Percentiles rank a stretch among this genome's conserved stretches.
Evolutionary conservation across 1,140 invertebrate species (phyloP).

Genomic region (Drosophila nikananu): DNA sequence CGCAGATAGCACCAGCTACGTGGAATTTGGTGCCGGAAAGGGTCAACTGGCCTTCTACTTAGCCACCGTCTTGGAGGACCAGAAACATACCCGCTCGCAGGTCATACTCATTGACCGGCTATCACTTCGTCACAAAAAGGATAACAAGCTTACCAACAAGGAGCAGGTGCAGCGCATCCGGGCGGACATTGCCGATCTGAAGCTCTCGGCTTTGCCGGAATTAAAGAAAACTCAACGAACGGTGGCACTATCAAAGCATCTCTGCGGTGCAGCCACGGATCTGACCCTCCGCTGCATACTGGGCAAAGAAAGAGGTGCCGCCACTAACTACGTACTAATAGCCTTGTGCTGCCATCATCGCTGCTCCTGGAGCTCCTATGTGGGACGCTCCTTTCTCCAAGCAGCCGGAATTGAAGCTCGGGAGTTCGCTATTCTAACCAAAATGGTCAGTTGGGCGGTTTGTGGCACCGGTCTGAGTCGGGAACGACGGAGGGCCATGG

Average conservation of each 20-base stretch:
- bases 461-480: conserved; percentile 89
- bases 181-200: conserved; percentile 91
- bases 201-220: conserved; percentile 87
- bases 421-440: conserved; percentile 92
- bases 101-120: conserved; percentile 92
- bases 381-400: conserved; percentile 88
- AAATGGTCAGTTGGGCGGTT: conserved; percentile 94
- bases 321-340: conserved; percentile 89
- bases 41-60: conserved; percentile 92
- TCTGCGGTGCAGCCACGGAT: conserved; percentile 94
- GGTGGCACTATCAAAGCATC: conserved; percentile 93
- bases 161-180: conserved; percentile 87
- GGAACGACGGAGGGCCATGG: conserved; percentile 82
- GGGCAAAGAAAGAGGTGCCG: conserved; percentile 61
- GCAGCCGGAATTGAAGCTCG: conserved; percentile 87
- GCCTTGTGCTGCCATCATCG: conserved; percentile 96
- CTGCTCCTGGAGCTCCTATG: conserved; percentile 90
- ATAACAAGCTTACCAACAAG: conserved; percentile 89
- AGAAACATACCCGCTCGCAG: conserved; percentile 83
- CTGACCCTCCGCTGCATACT: conserved; percentile 89
- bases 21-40: conserved; percentile 96
- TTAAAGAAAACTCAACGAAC: conserved; percentile 86
- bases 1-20: conserved; percentile 88
- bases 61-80: conserved; percentile 87
- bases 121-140: conserved; percentile 92